Evolutionary conservation across 2,797 vertebrate species (phyloP).

Genomic region (Cyprinella venusta): DNA sequence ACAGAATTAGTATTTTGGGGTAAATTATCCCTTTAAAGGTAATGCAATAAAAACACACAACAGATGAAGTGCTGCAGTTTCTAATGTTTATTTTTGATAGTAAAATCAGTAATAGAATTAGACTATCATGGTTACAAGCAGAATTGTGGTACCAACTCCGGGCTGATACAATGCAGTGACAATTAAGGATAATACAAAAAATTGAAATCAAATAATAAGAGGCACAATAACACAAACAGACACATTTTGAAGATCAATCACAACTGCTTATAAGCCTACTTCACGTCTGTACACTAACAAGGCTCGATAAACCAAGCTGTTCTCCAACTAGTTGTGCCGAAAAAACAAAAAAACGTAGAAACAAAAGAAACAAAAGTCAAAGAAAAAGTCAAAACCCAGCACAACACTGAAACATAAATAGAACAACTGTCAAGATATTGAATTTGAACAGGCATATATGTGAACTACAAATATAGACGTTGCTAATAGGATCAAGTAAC

Average conservation of each 20-base stretch:
- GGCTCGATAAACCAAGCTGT: slow-evolving; percentile 57
- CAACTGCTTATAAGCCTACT: slow-evolving; percentile 58
- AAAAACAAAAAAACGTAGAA: no score
- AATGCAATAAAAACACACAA: slow-evolving; percentile 15
- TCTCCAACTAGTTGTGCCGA: slow-evolving; percentile 84
- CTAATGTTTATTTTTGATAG: slow-evolving; percentile 83
- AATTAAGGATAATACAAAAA: slow-evolving; percentile 68
- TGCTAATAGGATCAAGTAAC: slow-evolving; percentile 83
- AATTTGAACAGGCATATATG: slow-evolving; percentile 87
- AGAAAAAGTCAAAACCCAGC: slow-evolving; percentile 75
- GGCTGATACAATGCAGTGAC: slow-evolving; percentile 78
- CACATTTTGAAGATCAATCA: slow-evolving; percentile 64
- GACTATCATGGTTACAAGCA: slow-evolving; percentile 86
- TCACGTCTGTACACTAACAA: slow-evolving; percentile 61
- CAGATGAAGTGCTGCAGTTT: slow-evolving; percentile 65
- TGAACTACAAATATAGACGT: slow-evolving; percentile 86
- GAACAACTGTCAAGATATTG: slow-evolving; percentile 84
- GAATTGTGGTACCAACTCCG: slow-evolving; percentile 80
- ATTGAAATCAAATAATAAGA: slow-evolving; percentile 66
- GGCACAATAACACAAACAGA: slow-evolving; percentile 77
- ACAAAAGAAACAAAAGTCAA: slow-evolving; percentile 64
- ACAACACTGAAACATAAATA: slow-evolving; percentile 94
- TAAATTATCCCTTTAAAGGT: background rate
- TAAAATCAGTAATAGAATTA: slow-evolving; percentile 86
- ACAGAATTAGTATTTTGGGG: no score